phyloP scores from a whole-genome alignment of 37 sponge, comb jelly and placozoan genomes.

The Theonella swinhoei region DNA sequence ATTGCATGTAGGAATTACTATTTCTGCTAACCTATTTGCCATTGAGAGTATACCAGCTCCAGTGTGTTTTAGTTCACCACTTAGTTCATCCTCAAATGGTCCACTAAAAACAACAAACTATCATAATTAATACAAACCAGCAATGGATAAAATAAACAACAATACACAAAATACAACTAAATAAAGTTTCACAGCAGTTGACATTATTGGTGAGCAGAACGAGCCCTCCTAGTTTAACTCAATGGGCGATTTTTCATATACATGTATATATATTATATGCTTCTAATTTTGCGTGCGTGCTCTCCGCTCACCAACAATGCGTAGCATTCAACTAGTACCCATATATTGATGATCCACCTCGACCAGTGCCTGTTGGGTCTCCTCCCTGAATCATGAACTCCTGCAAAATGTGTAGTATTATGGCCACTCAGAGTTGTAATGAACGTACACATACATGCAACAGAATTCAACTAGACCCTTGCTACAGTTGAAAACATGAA shows the following conservation, averaged over 20 bases:
- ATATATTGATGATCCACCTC: constrained; percentile 97
- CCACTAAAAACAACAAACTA: constrained; percentile 11
- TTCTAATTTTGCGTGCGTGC: too few species aligned
- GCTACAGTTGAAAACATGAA: not conserved
- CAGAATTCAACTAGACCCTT: not conserved
- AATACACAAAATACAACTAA: too few species aligned
- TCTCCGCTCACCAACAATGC: too few species aligned
- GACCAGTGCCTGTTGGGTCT: constrained; percentile 98
- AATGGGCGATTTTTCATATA: too few species aligned
- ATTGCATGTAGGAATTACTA: not conserved
- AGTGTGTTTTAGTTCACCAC: constrained; percentile 93
- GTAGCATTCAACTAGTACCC: too few species aligned
- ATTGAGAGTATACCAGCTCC: constrained; percentile 98
- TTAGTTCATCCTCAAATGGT: constrained; percentile 96
- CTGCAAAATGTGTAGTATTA: constrained; percentile 33
- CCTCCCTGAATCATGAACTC: constrained; percentile 98
- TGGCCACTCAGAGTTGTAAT: too few species aligned
- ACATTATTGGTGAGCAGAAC: too few species aligned
- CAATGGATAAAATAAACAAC: not conserved
- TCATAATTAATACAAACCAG: not conserved
- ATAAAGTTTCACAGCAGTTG: too few species aligned
- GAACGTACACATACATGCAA: not conserved
- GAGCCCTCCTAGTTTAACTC: too few species aligned
- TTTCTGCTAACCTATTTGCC: constrained; percentile 98
- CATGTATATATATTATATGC: not conserved